A percentile compares a stretch with the other conserved stretches of the same genome.
phyloP scores from a whole-genome alignment of 2,797 vertebrate species.

The Pseudotriccus pelzelni region DNA sequence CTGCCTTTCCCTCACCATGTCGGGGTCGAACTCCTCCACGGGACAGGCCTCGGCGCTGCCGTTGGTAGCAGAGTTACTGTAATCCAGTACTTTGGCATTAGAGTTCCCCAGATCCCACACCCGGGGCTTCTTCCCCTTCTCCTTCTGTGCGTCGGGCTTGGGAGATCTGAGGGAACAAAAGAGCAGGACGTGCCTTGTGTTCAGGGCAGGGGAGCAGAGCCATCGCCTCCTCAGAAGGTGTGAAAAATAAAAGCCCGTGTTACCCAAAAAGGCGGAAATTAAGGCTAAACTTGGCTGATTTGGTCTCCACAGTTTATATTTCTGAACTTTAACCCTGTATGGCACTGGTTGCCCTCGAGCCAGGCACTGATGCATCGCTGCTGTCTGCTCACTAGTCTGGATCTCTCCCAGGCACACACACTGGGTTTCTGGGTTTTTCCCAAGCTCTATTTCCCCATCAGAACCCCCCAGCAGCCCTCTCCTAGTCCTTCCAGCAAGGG shows the following conservation, averaged over 20 bases:
- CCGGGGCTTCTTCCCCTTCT: constrained; percentile 86
- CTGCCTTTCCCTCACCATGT: neutral
- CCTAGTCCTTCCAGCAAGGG: neutral
- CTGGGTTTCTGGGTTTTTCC: neutral
- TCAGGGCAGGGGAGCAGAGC: neutral
- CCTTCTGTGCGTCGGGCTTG: constrained; percentile 87
- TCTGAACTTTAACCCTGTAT: neutral
- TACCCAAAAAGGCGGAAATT: neutral
- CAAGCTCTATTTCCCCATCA: neutral
- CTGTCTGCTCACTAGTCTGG: neutral
- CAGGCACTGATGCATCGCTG: accelerated
- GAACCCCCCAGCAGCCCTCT: neutral
- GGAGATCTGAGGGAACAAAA: constrained; percentile 82
- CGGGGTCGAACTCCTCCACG: constrained; percentile 71
- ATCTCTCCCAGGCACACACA: neutral
- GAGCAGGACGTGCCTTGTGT: accelerated
- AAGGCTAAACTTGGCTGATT: neutral
- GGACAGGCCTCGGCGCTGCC: constrained; percentile 72
- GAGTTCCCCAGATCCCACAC: constrained; percentile 86
- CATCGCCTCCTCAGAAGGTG: accelerated
- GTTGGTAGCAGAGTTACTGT: constrained; percentile 83
- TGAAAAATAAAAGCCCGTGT: neutral
- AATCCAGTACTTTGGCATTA: constrained; percentile 87
- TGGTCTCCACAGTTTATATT: neutral
- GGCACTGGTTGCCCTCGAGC: accelerated